Evolutionary conservation across 2,888 invertebrate species (phyloP).

Genomic region (Chalcosyrphus nemorum): DNA sequence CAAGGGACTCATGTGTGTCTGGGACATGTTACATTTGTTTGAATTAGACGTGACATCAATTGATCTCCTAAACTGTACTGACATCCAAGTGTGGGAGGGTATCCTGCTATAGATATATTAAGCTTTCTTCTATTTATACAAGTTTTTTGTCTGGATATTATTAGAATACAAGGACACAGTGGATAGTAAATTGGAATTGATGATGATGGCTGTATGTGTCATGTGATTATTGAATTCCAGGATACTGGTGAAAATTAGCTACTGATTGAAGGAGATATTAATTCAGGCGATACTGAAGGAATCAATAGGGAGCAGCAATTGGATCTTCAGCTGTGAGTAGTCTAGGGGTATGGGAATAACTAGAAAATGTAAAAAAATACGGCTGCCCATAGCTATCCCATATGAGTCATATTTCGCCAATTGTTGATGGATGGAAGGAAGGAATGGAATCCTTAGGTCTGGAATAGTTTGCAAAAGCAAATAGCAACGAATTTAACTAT

Average conservation of each 20-base stretch:
- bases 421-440: no score
- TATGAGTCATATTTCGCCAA: no score
- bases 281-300: not conserved
- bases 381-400: no score
- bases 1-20: not conserved
- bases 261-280: not conserved
- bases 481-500: no score
- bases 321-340: not conserved
- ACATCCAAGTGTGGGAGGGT: not conserved
- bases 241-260: not conserved
- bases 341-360: not conserved
- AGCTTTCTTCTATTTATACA: not conserved
- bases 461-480: no score
- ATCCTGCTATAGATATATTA: no score
- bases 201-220: not conserved
- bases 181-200: not conserved
- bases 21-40: conserved; percentile 11
- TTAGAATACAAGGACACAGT: not conserved
- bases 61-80: not conserved
- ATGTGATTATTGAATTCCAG: not conserved
- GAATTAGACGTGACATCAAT: conserved; percentile 4
- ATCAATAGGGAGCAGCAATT: not conserved
- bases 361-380: no score
- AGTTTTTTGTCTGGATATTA: not conserved
- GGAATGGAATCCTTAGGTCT: no score